Percentiles rank a stretch among this genome's conserved stretches.
These are phyloP conservation scores for Orthonevra nobilis DNA, from an alignment of 2,888 invertebrate species.

Conservation along the genomic window DNA sequence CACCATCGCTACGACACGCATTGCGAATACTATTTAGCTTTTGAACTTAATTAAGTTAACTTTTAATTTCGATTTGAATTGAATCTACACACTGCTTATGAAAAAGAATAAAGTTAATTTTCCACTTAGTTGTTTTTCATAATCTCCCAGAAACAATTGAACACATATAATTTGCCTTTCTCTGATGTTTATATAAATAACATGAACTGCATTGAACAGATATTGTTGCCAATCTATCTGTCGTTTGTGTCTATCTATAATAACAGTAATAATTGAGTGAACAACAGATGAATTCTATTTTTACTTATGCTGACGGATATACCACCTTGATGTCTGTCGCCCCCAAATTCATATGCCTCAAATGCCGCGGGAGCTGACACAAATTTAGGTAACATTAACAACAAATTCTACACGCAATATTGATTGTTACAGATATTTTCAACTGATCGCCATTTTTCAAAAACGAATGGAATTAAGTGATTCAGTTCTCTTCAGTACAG, in stretches of 20 bases:
- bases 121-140: slow-evolving; percentile 20
- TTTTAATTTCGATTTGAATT: no score
- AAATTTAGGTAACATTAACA: slow-evolving; percentile 28
- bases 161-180: no score
- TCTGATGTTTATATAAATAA: neutral
- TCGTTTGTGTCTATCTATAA: slow-evolving; percentile 24
- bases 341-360: no score
- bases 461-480: no score
- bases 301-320: slow-evolving; percentile 36
- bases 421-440: neutral
- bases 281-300: slow-evolving; percentile 54
- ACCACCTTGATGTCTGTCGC: slow-evolving; percentile 43
- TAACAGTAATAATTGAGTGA: slow-evolving; percentile 59
- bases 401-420: neutral
- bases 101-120: no score
- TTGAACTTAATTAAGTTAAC: no score
- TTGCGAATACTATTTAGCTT: no score
- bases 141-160: slow-evolving; percentile 8
- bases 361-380: no score
- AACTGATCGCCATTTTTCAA: no score
- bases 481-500: neutral
- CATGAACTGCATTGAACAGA: slow-evolving; percentile 44
- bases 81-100: no score
- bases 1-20: slow-evolving; percentile 93
- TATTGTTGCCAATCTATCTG: slow-evolving; percentile 55